A percentile compares a stretch with the other conserved stretches of the same genome.
Conservation (phyloP, 2,888 invertebrate species). For the Machimus rusticus region DNA sequence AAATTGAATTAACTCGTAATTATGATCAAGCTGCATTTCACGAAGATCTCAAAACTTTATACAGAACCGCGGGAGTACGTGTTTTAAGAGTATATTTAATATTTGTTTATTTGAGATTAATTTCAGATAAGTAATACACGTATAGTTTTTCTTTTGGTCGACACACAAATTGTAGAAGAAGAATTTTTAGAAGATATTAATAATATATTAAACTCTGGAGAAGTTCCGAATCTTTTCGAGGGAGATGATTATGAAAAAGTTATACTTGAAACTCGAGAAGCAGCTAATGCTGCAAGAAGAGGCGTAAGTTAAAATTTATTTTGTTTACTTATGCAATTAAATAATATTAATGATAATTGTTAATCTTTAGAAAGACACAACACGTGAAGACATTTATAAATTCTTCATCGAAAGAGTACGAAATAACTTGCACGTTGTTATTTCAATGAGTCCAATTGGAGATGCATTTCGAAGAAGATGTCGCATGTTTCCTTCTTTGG, state of each 20-base stretch:
- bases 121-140: constrained; percentile 67
- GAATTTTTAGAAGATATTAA: constrained; percentile 93
- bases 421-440: constrained; percentile 82
- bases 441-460: constrained; percentile 92
- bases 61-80: constrained; percentile 77
- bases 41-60: constrained; percentile 83
- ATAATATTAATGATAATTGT: neutral
- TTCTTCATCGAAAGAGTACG: constrained; percentile 86
- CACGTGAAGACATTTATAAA: constrained; percentile 81
- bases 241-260: constrained; percentile 86
- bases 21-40: constrained; percentile 86
- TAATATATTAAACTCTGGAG: constrained; percentile 90
- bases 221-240: constrained; percentile 90
- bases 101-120: neutral
- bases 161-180: constrained; percentile 89
- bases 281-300: constrained; percentile 75
- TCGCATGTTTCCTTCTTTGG: constrained; percentile 92
- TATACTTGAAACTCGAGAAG: constrained; percentile 76
- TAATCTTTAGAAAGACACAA: constrained; percentile 63
- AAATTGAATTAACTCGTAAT: constrained; percentile 84
- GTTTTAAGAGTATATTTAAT: neutral
- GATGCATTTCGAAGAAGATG: constrained; percentile 87
- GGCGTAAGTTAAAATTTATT: constrained; percentile 62
- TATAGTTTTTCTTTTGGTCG: constrained; percentile 86
- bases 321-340: neutral